Percentiles rank a stretch among this genome's conserved stretches.
Evolutionary conservation across 2,888 invertebrate species (phyloP).

Genomic region (Andrena minutula): DNA sequence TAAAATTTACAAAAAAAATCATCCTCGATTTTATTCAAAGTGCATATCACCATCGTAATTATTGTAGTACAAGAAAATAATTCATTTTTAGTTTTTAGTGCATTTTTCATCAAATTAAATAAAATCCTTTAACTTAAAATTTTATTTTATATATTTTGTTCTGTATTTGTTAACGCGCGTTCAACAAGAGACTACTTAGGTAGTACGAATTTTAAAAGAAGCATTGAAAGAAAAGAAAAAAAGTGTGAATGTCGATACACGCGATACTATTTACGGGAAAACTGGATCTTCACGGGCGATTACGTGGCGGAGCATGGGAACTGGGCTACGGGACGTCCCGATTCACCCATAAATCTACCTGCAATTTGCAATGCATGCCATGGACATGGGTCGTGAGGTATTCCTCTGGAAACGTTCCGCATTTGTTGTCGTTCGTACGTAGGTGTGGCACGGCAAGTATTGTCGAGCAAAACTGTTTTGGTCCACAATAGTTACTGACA

Average conservation of each 20-base stretch:
- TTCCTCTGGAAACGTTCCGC: slow-evolving; percentile 53
- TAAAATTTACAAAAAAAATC: no score
- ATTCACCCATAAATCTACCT: slow-evolving; percentile 71
- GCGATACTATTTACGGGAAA: slow-evolving; percentile 26
- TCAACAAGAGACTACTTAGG: background rate
- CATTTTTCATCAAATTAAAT: no score
- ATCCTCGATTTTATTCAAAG: no score
- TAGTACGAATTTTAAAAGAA: background rate
- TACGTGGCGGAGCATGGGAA: slow-evolving; percentile 70
- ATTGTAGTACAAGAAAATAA: no score
- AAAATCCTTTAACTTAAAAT: no score
- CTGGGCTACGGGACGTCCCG: slow-evolving; percentile 64
- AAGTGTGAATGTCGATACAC: background rate
- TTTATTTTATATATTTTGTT: background rate
- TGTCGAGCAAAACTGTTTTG: slow-evolving; percentile 70
- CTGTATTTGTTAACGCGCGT: background rate
- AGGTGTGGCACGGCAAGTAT: slow-evolving; percentile 72
- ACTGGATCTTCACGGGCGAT: slow-evolving; percentile 67
- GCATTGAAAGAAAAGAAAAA: background rate
- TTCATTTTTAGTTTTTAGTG: no score
- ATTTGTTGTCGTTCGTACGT: slow-evolving; percentile 54
- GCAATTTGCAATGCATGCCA: slow-evolving; percentile 69
- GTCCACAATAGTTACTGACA: slow-evolving; percentile 67
- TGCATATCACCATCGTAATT: no score
- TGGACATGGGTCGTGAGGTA: slow-evolving; percentile 57